phyloP scores from a whole-genome alignment of 2,888 invertebrate genomes.

The Unio delphinus region DNA sequence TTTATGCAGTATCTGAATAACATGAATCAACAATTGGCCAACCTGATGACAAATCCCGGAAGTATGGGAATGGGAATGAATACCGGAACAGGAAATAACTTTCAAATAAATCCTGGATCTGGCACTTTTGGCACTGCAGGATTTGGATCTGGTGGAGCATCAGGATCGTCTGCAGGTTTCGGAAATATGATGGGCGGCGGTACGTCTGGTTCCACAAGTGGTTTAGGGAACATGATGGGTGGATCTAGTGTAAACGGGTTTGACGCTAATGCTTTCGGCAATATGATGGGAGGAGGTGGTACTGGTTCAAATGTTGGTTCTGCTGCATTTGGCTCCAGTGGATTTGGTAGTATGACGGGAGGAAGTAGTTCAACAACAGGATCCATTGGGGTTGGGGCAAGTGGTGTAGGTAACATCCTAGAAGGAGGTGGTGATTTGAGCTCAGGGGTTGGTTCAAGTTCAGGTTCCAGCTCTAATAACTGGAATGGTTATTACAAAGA shows the following conservation, averaged over 20 bases:
- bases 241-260: slow-evolving; percentile 1
- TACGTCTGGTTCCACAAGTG: slow-evolving; percentile 1
- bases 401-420: slow-evolving; percentile 1
- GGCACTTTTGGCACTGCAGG: slow-evolving; percentile 6
- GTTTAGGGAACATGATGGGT: no score
- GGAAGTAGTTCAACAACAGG: slow-evolving; percentile 1
- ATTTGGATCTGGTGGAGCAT: slow-evolving; percentile 5
- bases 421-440: neutral
- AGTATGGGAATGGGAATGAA: no score
- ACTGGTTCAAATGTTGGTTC: slow-evolving; percentile 1
- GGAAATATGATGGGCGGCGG: slow-evolving; percentile 6
- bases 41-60: no score
- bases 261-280: slow-evolving; percentile 11
- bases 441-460: slow-evolving; percentile 6
- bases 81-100: no score
- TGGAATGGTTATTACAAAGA: slow-evolving; percentile 26
- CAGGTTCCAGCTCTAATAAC: neutral
- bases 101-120: slow-evolving; percentile 4
- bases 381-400: neutral
- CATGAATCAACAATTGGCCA: no score
- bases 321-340: neutral
- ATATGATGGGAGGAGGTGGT: slow-evolving; percentile 4
- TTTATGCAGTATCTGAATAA: no score
- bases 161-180: slow-evolving; percentile 8
- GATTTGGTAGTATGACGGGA: neutral